Percentiles rank a stretch among this genome's conserved stretches.
These are phyloP conservation scores for Podocnemis expansa DNA, from an alignment of 2,113 vertebrate species.

Conservation along the genomic window DNA sequence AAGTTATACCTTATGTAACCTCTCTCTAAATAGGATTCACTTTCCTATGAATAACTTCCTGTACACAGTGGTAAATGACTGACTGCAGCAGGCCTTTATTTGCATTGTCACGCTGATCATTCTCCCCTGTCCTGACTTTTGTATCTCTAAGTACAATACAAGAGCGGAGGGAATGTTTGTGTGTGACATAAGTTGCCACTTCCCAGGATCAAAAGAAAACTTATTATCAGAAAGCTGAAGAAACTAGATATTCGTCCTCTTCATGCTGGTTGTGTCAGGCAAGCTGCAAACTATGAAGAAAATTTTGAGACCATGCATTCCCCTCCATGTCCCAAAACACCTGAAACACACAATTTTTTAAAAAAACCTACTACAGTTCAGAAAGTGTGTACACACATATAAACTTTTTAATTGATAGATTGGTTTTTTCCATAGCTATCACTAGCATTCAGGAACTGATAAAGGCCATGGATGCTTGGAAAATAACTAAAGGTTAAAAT, in stretches of 20 bases:
- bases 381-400: neutral
- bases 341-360: neutral
- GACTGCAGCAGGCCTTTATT: neutral
- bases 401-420: neutral
- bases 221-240: neutral
- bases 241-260: neutral
- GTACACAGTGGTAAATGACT: rapidly evolving
- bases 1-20: neutral
- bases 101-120: neutral
- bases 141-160: neutral
- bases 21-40: neutral
- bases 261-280: neutral
- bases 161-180: neutral
- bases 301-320: neutral
- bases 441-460: neutral
- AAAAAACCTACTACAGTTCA: neutral
- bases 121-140: neutral
- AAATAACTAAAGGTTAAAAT: neutral
- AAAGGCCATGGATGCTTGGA: neutral
- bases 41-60: neutral
- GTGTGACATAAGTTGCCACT: neutral
- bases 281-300: neutral
- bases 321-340: neutral
- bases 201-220: neutral
- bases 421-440: neutral